These are phyloP conservation scores for Catalaphyllia jardinei DNA, from an alignment of 64 coral and sea anemone genomes.

Conservation along the genomic window DNA sequence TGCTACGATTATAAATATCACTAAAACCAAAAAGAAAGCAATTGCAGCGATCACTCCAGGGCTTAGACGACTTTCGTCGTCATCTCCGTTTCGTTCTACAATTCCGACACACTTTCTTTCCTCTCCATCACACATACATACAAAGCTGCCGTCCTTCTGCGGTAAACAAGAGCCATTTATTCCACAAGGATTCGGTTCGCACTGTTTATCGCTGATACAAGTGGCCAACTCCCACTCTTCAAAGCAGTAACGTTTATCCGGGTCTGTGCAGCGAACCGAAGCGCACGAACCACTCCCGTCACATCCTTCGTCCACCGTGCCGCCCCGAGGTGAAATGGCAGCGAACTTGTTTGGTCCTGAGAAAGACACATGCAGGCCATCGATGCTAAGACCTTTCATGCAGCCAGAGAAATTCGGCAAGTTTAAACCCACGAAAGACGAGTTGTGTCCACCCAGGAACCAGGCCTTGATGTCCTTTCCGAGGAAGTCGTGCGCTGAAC, in stretches of 20 bases:
- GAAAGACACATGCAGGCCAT: slow-evolving; percentile 70
- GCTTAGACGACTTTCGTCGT: slow-evolving; percentile 43
- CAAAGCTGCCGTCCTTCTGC: slow-evolving; percentile 56
- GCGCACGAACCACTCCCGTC: slow-evolving; percentile 28
- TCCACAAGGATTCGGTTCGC: slow-evolving; percentile 64
- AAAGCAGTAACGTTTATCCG: slow-evolving; percentile 61
- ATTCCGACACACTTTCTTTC: neutral
- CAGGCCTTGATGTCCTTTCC: slow-evolving; percentile 54
- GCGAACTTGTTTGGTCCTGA: slow-evolving; percentile 75
- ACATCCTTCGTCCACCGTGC: slow-evolving; percentile 56
- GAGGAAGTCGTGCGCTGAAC: slow-evolving; percentile 61
- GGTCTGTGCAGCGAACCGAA: slow-evolving; percentile 50
- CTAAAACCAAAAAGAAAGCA: slow-evolving; percentile 65
- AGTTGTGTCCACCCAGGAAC: slow-evolving; percentile 56
- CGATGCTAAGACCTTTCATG: slow-evolving; percentile 76
- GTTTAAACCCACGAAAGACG: neutral
- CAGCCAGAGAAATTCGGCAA: slow-evolving; percentile 64
- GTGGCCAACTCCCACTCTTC: slow-evolving; percentile 80
- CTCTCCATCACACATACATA: slow-evolving; percentile 56
- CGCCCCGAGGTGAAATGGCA: slow-evolving; percentile 50
- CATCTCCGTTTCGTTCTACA: neutral
- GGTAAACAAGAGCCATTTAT: slow-evolving; percentile 73
- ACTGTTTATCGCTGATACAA: slow-evolving; percentile 73
- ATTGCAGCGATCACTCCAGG: slow-evolving; percentile 75
- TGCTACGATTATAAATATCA: slow-evolving; percentile 67